Evolutionary conservation across 2,113 vertebrate genomes (phyloP).

Genomic region (Centropus unirufus): DNA sequence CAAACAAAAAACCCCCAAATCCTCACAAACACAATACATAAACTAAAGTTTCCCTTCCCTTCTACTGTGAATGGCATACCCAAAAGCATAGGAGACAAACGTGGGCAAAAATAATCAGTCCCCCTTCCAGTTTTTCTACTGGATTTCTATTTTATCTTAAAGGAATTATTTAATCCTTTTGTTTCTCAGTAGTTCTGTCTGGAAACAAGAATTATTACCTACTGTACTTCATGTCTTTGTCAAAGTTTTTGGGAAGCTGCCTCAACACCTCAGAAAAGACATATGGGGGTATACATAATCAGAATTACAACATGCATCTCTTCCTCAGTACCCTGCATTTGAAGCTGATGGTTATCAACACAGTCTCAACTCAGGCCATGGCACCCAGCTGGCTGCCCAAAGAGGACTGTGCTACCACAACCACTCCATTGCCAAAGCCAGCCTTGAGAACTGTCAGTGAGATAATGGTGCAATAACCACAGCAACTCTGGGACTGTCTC

Average conservation of each 20-base stretch:
- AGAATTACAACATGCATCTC: neutral
- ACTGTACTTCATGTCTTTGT: neutral
- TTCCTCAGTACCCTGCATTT: neutral
- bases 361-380: neutral
- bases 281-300: rapidly evolving
- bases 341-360: neutral
- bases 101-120: neutral
- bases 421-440: neutral
- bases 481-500: neutral
- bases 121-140: neutral
- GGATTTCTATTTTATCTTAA: neutral
- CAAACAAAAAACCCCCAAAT: neutral
- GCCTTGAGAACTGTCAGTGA: neutral
- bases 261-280: neutral
- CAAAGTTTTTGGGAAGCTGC: neutral
- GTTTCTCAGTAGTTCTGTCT: neutral
- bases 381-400: rapidly evolving
- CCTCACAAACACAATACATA: neutral
- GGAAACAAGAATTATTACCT: neutral
- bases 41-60: neutral
- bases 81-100: neutral
- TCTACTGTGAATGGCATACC: neutral
- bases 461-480: neutral
- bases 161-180: neutral
- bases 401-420: neutral